phyloP scores from a whole-genome alignment of 1,140 invertebrate genomes.

The Trissolcus basalis region DNA sequence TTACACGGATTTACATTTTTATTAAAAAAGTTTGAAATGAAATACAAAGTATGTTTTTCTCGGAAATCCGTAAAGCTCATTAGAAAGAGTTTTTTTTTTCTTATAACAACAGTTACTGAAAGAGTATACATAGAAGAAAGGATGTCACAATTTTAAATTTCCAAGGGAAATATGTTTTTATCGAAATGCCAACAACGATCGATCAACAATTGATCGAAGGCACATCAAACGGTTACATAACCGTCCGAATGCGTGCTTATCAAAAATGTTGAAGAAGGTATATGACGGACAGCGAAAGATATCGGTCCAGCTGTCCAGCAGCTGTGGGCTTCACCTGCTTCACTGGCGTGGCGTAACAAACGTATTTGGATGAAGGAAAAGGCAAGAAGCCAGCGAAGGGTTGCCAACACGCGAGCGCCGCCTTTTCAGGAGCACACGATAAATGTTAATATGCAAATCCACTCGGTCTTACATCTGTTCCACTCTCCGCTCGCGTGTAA shows the following conservation, averaged over 20 bases:
- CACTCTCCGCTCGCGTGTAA: slow-evolving; percentile 42
- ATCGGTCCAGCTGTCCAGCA: slow-evolving; percentile 62
- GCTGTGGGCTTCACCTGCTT: slow-evolving; percentile 58
- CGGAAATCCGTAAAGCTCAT: no score
- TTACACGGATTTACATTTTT: no score
- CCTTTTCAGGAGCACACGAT: slow-evolving; percentile 57
- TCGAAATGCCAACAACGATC: no score
- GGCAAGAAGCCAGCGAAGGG: slow-evolving; percentile 37
- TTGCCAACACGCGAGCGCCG: slow-evolving; percentile 53
- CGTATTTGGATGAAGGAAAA: slow-evolving; percentile 49
- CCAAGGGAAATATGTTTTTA: no score
- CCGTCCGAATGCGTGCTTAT: slow-evolving; percentile 24
- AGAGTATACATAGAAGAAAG: no score
- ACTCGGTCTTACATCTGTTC: slow-evolving; percentile 54
- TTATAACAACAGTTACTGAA: no score
- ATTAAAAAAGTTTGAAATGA: no score
- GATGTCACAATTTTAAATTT: no score
- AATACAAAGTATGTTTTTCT: no score
- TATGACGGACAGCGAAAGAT: slow-evolving; percentile 29
- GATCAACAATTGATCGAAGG: not conserved
- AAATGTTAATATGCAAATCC: slow-evolving; percentile 60
- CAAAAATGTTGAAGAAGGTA: slow-evolving; percentile 36
- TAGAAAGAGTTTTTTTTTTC: no score
- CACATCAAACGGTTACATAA: slow-evolving; percentile 21
- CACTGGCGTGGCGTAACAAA: slow-evolving; percentile 26